These are phyloP conservation scores for Labeo rohita DNA, from an alignment of 2,113 vertebrate genomes.

Conservation along the genomic window DNA sequence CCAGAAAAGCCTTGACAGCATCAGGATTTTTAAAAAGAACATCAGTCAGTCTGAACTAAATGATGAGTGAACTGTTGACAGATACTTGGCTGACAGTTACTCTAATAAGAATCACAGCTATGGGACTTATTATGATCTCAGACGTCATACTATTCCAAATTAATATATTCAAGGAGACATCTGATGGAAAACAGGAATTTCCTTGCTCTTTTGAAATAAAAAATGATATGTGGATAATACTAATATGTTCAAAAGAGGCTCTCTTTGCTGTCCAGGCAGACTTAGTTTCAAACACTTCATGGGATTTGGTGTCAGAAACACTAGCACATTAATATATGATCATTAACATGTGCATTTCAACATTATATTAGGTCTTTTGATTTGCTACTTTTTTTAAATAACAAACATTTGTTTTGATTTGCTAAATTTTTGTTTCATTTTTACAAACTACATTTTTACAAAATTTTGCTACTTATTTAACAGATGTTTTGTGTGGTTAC, in stretches of 20 bases:
- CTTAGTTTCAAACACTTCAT: background rate
- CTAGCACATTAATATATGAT: background rate
- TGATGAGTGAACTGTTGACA: slow-evolving; percentile 7
- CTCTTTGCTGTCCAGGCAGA: background rate
- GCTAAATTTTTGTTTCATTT: background rate
- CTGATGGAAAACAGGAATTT: background rate
- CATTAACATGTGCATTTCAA: background rate
- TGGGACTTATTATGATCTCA: background rate
- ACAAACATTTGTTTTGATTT: background rate
- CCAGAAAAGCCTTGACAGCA: slow-evolving; percentile 23
- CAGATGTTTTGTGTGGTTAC: background rate
- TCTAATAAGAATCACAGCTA: background rate
- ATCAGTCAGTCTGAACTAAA: slow-evolving; percentile 32
- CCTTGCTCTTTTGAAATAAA: background rate
- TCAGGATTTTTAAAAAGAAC: slow-evolving; percentile 29
- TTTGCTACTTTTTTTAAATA: background rate
- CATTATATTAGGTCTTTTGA: background rate
- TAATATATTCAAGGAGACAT: background rate
- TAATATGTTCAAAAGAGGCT: background rate
- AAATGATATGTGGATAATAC: background rate
- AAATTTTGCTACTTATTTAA: background rate
- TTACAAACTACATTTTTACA: background rate
- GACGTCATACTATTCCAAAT: background rate
- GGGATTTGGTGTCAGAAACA: background rate
- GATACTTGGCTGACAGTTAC: background rate